Percentiles rank a stretch among this genome's conserved stretches.
These are phyloP conservation scores for Danio tinwini DNA, from an alignment of 2,797 vertebrate species.

Conservation along the genomic window DNA sequence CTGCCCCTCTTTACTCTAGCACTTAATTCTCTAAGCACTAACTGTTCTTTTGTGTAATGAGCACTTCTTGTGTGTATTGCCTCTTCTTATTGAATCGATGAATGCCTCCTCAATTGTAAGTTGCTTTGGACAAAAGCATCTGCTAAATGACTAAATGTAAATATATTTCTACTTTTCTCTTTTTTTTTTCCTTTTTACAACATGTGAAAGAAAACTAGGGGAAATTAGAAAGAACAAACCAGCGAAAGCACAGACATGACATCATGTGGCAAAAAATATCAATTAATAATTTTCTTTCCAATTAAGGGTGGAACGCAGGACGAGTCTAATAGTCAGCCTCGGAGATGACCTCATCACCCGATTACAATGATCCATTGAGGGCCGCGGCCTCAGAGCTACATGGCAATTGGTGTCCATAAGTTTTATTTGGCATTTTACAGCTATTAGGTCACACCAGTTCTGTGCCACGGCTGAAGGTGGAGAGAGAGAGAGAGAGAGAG, in stretches of 20 bases:
- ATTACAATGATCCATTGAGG: slow-evolving; percentile 83
- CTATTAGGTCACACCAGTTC: slow-evolving; percentile 82
- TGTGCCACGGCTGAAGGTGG: slow-evolving; percentile 75
- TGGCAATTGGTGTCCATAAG: slow-evolving; percentile 76
- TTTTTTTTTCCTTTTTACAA: too few species aligned
- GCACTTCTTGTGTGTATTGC: too few species aligned
- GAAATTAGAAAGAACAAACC: background rate
- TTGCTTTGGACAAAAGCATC: too few species aligned
- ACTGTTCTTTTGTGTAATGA: too few species aligned
- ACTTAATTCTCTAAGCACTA: too few species aligned
- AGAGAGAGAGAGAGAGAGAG: slow-evolving; percentile 64
- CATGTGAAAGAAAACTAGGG: background rate
- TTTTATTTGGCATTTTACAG: slow-evolving; percentile 85
- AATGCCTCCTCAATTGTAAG: too few species aligned
- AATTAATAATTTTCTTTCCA: slow-evolving; percentile 64
- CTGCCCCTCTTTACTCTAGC: too few species aligned
- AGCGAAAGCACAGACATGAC: slow-evolving; percentile 64
- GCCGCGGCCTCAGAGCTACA: slow-evolving; percentile 73
- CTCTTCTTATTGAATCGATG: too few species aligned
- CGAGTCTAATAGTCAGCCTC: slow-evolving; percentile 58
- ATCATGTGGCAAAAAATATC: slow-evolving; percentile 71
- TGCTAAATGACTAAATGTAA: too few species aligned
- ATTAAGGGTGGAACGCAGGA: slow-evolving; percentile 64
- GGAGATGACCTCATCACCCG: slow-evolving; percentile 80
- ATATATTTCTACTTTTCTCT: too few species aligned